Evolutionary conservation across 2,888 invertebrate genomes (phyloP).

Genomic region (Oeneis ivallda): DNA sequence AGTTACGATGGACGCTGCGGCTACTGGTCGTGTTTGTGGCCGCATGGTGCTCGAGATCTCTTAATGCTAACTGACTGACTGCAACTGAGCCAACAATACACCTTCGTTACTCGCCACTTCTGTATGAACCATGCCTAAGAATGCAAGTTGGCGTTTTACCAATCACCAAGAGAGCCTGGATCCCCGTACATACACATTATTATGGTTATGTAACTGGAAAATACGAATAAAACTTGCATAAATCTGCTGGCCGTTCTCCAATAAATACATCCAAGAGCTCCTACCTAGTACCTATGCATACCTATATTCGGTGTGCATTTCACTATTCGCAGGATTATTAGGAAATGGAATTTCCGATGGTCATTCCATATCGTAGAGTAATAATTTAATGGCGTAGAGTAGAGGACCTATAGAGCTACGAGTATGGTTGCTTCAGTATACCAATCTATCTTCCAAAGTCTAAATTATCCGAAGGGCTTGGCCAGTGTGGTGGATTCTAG

Average conservation of each 20-base stretch:
- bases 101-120: too few species aligned
- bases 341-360: constrained; percentile 21
- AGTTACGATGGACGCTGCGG: too few species aligned
- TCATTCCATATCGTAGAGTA: constrained; percentile 14
- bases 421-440: not conserved
- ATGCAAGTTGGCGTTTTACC: not conserved
- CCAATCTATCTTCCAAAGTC: too few species aligned
- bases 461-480: too few species aligned
- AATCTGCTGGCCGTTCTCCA: constrained; percentile 22
- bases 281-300: not conserved
- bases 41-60: too few species aligned
- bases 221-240: constrained; percentile 19
- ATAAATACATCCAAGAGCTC: constrained; percentile 20
- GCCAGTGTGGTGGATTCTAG: too few species aligned
- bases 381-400: constrained; percentile 12
- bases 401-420: too few species aligned
- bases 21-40: too few species aligned
- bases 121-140: not conserved
- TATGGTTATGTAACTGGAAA: constrained; percentile 19
- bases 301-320: constrained; percentile 18
- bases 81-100: too few species aligned
- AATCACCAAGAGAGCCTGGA: not conserved
- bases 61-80: too few species aligned
- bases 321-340: constrained; percentile 22
- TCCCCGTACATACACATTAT: constrained; percentile 1